phyloP scores from a whole-genome alignment of 2,888 invertebrate genomes.

The Andrena dorsata region DNA sequence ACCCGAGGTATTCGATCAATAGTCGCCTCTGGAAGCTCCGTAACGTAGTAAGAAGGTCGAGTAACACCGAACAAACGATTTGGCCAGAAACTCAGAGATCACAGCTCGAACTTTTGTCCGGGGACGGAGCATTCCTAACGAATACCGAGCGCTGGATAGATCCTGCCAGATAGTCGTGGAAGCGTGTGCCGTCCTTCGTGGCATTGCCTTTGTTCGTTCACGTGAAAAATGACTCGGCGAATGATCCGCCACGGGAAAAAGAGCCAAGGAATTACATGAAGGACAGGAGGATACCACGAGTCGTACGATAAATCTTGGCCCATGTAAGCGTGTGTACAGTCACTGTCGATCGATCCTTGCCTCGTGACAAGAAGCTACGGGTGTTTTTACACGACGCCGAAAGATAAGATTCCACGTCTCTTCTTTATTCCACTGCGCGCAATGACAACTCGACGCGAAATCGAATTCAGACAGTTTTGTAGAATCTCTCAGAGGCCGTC shows the following conservation, averaged over 20 bases:
- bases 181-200: constrained; percentile 63
- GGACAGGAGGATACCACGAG: constrained; percentile 50
- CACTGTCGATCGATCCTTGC: constrained; percentile 53
- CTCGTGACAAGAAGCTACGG: constrained; percentile 49
- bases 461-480: constrained; percentile 17
- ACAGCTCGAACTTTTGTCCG: constrained; percentile 51
- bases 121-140: constrained; percentile 55
- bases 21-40: neutral
- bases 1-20: constrained; percentile 1
- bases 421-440: neutral
- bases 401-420: constrained; percentile 35
- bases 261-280: constrained; percentile 59
- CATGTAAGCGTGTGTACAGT: constrained; percentile 32
- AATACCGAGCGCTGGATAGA: constrained; percentile 58
- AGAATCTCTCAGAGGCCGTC: neutral
- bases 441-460: constrained; percentile 4
- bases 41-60: constrained; percentile 32
- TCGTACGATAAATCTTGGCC: constrained; percentile 67
- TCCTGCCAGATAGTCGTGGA: constrained; percentile 62
- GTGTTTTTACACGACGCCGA: constrained; percentile 46
- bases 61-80: constrained; percentile 40
- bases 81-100: constrained; percentile 34
- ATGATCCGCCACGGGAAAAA: constrained; percentile 63
- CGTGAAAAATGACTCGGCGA: constrained; percentile 74
- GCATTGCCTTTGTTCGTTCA: constrained; percentile 69